Evolutionary conservation across 1,140 invertebrate genomes (phyloP).

Genomic region (Drosophila kikkawai): DNA sequence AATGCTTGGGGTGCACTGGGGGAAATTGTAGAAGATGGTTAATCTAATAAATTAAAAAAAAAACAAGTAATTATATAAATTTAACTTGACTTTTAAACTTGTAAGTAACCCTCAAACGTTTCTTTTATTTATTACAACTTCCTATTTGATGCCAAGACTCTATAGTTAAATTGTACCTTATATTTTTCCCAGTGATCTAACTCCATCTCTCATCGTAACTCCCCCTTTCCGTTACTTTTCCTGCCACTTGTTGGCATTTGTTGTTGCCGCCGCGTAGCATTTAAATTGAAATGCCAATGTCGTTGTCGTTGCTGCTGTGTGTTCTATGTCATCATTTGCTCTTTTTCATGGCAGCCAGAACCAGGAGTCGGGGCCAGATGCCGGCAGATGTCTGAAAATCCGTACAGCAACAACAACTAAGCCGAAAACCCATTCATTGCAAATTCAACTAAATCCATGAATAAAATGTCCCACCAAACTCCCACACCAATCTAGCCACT

Average conservation of each 20-base stretch:
- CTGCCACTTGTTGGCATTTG: slow-evolving; percentile 72
- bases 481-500: slow-evolving; percentile 1
- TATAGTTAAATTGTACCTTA: not conserved
- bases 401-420: slow-evolving; percentile 44
- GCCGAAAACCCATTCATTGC: slow-evolving; percentile 77
- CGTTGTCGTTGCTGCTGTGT: slow-evolving; percentile 37
- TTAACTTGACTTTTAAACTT: no score
- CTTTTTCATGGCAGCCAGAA: slow-evolving; percentile 57
- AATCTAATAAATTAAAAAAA: no score
- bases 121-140: no score
- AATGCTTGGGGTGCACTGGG: slow-evolving; percentile 12
- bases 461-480: slow-evolving; percentile 71
- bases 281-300: slow-evolving; percentile 72
- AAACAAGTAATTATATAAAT: no score
- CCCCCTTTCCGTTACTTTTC: slow-evolving; percentile 44
- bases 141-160: no score
- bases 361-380: not conserved
- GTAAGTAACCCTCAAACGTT: no score
- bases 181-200: slow-evolving; percentile 2
- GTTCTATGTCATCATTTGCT: slow-evolving; percentile 75
- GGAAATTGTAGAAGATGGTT: not conserved
- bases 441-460: slow-evolving; percentile 84
- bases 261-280: slow-evolving; percentile 53
- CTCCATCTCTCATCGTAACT: not conserved
- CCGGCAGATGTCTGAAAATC: slow-evolving; percentile 43